These are phyloP conservation scores for Nematolebias whitei DNA, from an alignment of 2,113 vertebrate species.

Conservation along the genomic window DNA sequence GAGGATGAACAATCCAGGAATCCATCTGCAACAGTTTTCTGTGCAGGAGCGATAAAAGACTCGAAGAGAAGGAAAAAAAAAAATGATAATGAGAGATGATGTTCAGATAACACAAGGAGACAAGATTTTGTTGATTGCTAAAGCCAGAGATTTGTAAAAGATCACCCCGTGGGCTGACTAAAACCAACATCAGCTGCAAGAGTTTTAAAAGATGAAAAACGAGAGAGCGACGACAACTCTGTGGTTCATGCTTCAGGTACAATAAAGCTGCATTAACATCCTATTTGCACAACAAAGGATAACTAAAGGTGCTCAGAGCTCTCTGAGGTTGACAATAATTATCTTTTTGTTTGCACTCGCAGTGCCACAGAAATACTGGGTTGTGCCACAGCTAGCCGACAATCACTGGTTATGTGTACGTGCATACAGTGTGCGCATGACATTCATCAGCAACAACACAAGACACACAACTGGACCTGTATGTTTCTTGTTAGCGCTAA, in stretches of 20 bases:
- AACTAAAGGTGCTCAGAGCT: not conserved
- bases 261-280: slow-evolving; percentile 14
- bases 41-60: slow-evolving; percentile 26
- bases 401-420: too few relatives aligned
- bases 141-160: slow-evolving; percentile 33
- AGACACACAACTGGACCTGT: too few relatives aligned
- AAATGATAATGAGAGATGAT: slow-evolving; percentile 26
- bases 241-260: slow-evolving; percentile 13
- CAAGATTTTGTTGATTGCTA: slow-evolving; percentile 20
- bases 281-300: not conserved
- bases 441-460: too few relatives aligned
- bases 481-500: too few relatives aligned
- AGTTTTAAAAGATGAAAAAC: slow-evolving; percentile 21
- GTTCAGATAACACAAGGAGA: slow-evolving; percentile 17
- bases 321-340: too few relatives aligned
- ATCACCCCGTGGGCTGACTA: slow-evolving; percentile 13
- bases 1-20: slow-evolving; percentile 25
- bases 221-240: slow-evolving; percentile 18
- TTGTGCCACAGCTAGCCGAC: too few relatives aligned
- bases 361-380: too few relatives aligned
- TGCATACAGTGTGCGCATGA: too few relatives aligned
- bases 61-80: slow-evolving; percentile 17
- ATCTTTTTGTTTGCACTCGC: too few relatives aligned
- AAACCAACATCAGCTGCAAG: slow-evolving; percentile 28
- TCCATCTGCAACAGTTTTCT: slow-evolving; percentile 9